Percentiles rank a stretch among this genome's conserved stretches.
Conservation (phyloP, 1,140 invertebrate genomes). For the Drusus annulatus region DNA sequence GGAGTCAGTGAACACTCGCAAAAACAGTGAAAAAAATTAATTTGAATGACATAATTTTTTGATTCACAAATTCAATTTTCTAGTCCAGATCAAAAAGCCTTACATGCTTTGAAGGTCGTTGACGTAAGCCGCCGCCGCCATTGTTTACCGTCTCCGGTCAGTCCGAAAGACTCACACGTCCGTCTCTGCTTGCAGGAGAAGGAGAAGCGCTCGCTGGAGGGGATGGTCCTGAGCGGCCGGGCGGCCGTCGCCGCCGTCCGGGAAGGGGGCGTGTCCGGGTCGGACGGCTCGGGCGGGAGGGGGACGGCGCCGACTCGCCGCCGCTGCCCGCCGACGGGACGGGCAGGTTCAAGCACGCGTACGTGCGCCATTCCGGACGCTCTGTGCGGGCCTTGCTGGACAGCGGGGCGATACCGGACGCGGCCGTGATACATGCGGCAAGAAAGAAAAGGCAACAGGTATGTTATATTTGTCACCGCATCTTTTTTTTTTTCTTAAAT, state of each 20-base stretch:
- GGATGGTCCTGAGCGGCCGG: slow-evolving; percentile 82
- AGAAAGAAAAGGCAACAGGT: slow-evolving; percentile 92
- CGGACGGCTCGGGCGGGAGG: slow-evolving; percentile 74
- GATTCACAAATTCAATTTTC: too few relatives aligned
- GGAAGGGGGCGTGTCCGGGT: slow-evolving; percentile 75
- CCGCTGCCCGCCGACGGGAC: background rate
- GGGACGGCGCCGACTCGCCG: background rate
- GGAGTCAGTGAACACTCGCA: too few relatives aligned
- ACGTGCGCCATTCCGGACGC: slow-evolving; percentile 64
- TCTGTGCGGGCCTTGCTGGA: slow-evolving; percentile 74
- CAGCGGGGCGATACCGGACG: slow-evolving; percentile 94
- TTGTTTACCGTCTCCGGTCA: too few relatives aligned
- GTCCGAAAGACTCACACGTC: too few relatives aligned
- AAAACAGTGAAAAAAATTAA: too few relatives aligned
- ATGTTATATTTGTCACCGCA: background rate
- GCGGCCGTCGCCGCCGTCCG: slow-evolving; percentile 84
- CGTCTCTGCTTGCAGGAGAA: slow-evolving; percentile 33
- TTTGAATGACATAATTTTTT: too few relatives aligned
- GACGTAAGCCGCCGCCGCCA: too few relatives aligned
- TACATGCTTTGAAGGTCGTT: too few relatives aligned
- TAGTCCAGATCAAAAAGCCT: too few relatives aligned
- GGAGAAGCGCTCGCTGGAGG: slow-evolving; percentile 62
- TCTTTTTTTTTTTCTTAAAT: too few relatives aligned
- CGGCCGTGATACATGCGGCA: slow-evolving; percentile 95
- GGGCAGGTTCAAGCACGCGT: slow-evolving; percentile 28